Base-by-base conservation (phyloP, 2,888 invertebrate genomes). In the Doris montereyensis region DNA sequence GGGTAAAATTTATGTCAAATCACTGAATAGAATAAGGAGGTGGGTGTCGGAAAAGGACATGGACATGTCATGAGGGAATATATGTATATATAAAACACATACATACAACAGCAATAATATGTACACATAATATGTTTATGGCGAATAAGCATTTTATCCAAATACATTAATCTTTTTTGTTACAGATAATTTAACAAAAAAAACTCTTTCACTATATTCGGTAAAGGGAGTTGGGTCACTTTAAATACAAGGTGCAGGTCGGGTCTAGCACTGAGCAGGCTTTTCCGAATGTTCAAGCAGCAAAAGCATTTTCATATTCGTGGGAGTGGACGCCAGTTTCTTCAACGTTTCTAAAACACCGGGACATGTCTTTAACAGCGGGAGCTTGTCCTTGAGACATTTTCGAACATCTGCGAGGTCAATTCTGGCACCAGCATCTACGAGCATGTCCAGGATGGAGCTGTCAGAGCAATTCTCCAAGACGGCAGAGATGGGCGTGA, bases 401-500 rank as follows among this genome's bases (percentile, higher is more conserved):
- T 85, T 77, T 28, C 82, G 82, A 8, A 87, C 77, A 8, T 86
- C 81, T 71, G 82, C 83, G 58, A 82, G 76, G 76, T 86, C 85
- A 26, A 85, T 84, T 26, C 79, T 71, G 13, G 87, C 87, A 0
- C 87, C 87, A 52, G 86, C 85, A 28, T 84, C 82, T 32, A 87
- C 78, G n/a, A 87, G 76, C 80, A 87, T 83, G 60, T 85, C 83
- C 5, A 85, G 83, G 41, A 87, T 84, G 1, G 79, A 78, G 34
- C 78, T 80, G 77, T 85, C 85, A 5, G 78, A 79, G 71, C 78
- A 80, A 17, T 24, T 60, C 68, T 87, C 86, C 2, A 88, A 82
- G 1, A 87, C 85, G 1, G 86, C 86, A 3, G 86, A 86, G 30
- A 88, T 81, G 13, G 87, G 86, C 87, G 78, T 87, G 86, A 28